Evolutionary conservation across 2,797 vertebrate species (phyloP).

Genomic region (Champsocephalus esox): DNA sequence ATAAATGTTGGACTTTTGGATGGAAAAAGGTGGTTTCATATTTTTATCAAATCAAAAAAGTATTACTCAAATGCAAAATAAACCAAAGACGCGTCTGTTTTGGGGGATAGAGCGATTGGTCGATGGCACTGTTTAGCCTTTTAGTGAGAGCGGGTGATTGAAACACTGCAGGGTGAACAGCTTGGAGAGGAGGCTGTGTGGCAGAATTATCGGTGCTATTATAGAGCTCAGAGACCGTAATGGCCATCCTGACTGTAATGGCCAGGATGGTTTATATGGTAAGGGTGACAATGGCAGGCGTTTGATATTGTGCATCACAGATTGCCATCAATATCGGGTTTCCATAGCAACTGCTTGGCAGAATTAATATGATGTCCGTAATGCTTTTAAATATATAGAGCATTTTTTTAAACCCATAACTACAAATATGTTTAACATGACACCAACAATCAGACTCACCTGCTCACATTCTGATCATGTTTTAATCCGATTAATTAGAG

Average conservation of each 20-base stretch:
- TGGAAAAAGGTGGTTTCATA: neutral
- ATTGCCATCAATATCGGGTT: conserved; percentile 37
- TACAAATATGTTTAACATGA: neutral
- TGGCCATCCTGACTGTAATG: conserved; percentile 61
- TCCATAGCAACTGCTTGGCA: conserved; percentile 24
- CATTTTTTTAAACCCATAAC: neutral
- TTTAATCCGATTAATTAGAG: neutral
- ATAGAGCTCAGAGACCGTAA: conserved; percentile 62
- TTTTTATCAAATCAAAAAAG: conserved; percentile 9
- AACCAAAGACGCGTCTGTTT: conserved; percentile 50
- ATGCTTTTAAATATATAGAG: neutral
- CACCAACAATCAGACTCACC: no score
- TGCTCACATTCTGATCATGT: no score
- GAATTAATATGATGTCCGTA: neutral
- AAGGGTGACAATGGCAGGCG: conserved; percentile 41
- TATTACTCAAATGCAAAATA: conserved; percentile 33
- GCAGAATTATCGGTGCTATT: conserved; percentile 66
- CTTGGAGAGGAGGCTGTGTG: conserved; percentile 50
- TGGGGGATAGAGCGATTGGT: conserved; percentile 39
- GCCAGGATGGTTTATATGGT: conserved; percentile 65
- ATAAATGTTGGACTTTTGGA: conserved; percentile 3
- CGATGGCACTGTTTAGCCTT: conserved; percentile 50
- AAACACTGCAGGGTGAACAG: conserved; percentile 58
- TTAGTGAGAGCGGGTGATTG: conserved; percentile 55
- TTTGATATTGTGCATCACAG: conserved; percentile 48